Evolutionary conservation across 2,797 vertebrate genomes (phyloP).

Genomic region (Octomys mimax): DNA sequence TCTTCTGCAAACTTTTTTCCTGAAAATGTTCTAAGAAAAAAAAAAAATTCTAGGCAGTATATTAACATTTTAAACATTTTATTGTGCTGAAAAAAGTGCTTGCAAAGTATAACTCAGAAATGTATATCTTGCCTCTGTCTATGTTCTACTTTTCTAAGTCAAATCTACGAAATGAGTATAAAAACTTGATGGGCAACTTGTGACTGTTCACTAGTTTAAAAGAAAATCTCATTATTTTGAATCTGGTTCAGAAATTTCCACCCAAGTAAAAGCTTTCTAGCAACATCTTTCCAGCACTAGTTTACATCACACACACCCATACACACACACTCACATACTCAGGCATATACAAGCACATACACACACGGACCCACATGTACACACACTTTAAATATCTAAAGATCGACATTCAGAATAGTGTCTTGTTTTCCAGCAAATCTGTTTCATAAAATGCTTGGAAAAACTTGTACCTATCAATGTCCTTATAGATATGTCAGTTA

Average conservation of each 20-base stretch:
- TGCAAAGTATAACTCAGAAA: neutral
- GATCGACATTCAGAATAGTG: neutral
- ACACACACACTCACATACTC: neutral
- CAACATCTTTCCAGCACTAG: neutral
- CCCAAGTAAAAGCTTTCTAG: constrained; percentile 23
- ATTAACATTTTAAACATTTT: neutral
- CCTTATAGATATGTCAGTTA: neutral
- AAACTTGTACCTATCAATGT: neutral
- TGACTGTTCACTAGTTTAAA: neutral
- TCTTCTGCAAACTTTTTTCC: neutral
- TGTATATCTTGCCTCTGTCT: neutral
- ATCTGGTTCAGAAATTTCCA: neutral
- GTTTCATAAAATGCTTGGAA: neutral
- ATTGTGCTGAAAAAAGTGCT: neutral
- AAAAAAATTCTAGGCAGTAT: neutral
- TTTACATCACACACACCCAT: neutral
- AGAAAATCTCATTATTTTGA: constrained; percentile 30
- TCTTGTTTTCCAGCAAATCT: neutral
- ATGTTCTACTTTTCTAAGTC: neutral
- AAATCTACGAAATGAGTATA: neutral
- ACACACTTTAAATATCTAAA: neutral
- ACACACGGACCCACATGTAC: neutral
- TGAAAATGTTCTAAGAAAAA: constrained; percentile 1
- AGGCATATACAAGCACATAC: accelerated
- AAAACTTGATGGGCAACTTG: neutral